A percentile compares a stretch with the other conserved stretches of the same genome.
Evolutionary conservation across 1,140 invertebrate species (phyloP).

Genomic region (Drosophila mojavensis): DNA sequence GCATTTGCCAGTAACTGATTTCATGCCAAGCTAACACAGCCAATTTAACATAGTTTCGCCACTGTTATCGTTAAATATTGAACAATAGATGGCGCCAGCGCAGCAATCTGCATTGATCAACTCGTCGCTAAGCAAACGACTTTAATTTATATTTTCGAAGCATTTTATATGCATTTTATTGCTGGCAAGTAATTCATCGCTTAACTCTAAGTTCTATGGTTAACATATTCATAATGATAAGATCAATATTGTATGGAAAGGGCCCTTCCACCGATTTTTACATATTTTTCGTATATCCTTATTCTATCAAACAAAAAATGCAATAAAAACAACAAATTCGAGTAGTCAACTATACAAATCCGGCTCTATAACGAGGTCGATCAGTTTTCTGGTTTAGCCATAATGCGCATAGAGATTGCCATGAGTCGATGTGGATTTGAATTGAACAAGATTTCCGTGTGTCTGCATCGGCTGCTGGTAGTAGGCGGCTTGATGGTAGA

Average conservation of each 20-base stretch:
- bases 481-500: constrained; percentile 74
- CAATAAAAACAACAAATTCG: constrained; percentile 13
- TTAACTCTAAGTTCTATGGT: constrained; percentile 37
- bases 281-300: constrained; percentile 6
- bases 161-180: constrained; percentile 73
- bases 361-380: constrained; percentile 5
- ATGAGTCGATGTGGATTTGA: constrained; percentile 52
- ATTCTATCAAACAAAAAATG: constrained; percentile 9
- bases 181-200: constrained; percentile 63
- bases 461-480: constrained; percentile 67
- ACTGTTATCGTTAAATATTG: background rate
- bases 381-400: constrained; percentile 22
- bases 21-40: too few relatives aligned
- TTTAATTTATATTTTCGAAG: constrained; percentile 17
- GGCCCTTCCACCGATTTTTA: constrained; percentile 65
- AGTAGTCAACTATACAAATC: constrained; percentile 34
- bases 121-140: background rate
- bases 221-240: constrained; percentile 34
- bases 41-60: too few relatives aligned
- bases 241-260: constrained; percentile 61
- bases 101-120: background rate
- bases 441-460: constrained; percentile 72
- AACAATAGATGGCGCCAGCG: constrained; percentile 19
- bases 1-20: too few relatives aligned
- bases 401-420: constrained; percentile 56